Evolutionary conservation across 2,113 vertebrate species (phyloP), one percentile per base, ranked within the genome.

Genomic region (Nyctereutes procyonoides): DNA sequence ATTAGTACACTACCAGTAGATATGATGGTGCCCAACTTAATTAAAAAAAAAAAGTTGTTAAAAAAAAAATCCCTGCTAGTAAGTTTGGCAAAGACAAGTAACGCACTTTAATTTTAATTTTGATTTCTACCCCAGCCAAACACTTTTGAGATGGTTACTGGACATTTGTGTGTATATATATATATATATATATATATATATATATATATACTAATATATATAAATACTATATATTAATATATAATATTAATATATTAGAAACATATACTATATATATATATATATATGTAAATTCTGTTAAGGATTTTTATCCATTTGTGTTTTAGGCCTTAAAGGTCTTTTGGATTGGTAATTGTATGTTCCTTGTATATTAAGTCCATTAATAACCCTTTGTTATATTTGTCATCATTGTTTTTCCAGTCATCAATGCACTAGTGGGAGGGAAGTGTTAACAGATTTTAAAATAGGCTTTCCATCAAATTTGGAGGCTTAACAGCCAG

Each of bases 211-310:
- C n/a, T n/a, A n/a, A n/a, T n/a, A n/a, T n/a, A 7, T 43, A 43
- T 43, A 43, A 43, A 43, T 43, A 43, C 43, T 43, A 43, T 43
- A 43, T 43, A 43, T 43, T 43, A 43, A 43, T 43, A 8, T 43
- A 43, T 43, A 43, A 43, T 43, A 43, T 43, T 43, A 43, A 43
- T 43, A 43, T 43, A 43, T 43, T 43, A 43, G 6, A 43, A 43
- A 43, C 43, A 43, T 43, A 43, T 43, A 43, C 43, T 94, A 56
- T 83, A 85, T 94, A 77, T 38, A 8, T 43, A 8, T 43, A 30
- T 94, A 56, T 83, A 85, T 94, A 77, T 93, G 51, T 80, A 89
- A 95, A 77, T 74, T 95, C 62, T 91, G 2, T 43, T 93, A 38
- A 20, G 73, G 32, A 77, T 93, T 43, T 17, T 43, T 73, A 15